A percentile compares a stretch with the other conserved stretches of the same genome.
These are phyloP conservation scores for Coendou prehensilis DNA, from an alignment of 2,797 vertebrate species.

Conservation along the genomic window DNA sequence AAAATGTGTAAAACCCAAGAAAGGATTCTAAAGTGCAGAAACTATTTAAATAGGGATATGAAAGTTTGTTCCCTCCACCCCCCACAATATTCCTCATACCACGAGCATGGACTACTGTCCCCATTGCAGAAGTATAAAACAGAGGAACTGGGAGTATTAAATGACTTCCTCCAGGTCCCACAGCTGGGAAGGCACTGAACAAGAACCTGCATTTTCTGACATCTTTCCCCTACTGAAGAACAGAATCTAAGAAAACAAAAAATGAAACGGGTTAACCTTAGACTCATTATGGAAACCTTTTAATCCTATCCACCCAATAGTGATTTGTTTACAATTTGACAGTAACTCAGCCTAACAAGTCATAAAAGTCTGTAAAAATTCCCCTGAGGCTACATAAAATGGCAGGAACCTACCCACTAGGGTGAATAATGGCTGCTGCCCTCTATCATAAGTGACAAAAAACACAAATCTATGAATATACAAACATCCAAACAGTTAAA, in stretches of 20 bases:
- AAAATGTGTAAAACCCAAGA: neutral
- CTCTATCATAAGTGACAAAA: conserved; percentile 10
- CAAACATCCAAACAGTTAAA: neutral
- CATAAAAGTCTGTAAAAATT: conserved; percentile 54
- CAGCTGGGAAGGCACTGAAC: neutral
- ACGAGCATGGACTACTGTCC: neutral
- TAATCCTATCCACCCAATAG: neutral
- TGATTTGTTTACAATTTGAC: conserved; percentile 56
- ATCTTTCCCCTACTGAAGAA: conserved; percentile 56
- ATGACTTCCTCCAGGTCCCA: neutral
- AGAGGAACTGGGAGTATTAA: neutral
- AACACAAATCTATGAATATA: conserved; percentile 2
- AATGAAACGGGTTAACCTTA: conserved; percentile 48
- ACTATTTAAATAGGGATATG: neutral
- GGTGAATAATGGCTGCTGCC: neutral
- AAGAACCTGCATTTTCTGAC: conserved; percentile 16
- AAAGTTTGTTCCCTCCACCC: neutral
- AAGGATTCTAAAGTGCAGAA: conserved; percentile 48
- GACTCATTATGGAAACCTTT: neutral
- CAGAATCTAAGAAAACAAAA: conserved; percentile 57
- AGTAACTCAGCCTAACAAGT: conserved; percentile 45
- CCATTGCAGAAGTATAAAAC: neutral
- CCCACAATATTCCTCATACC: neutral
- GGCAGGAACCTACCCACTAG: conserved; percentile 14
- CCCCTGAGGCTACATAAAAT: neutral